A percentile compares a stretch with the other conserved stretches of the same genome.
Evolutionary conservation across 2,797 vertebrate genomes (phyloP).

Genomic region (Parauchenoglanis punctatus): DNA sequence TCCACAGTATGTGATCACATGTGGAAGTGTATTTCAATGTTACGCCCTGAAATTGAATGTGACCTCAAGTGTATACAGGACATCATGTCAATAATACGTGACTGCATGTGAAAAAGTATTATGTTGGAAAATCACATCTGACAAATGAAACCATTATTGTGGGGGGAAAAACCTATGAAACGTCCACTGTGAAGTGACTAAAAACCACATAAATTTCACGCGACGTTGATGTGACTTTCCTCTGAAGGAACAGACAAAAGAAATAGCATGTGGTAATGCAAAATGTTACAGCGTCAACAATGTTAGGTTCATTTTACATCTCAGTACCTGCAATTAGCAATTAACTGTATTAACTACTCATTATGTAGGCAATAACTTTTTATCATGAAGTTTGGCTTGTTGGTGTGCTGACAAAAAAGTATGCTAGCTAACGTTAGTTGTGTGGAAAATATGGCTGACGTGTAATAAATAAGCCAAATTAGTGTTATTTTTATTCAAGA

Average conservation of each 20-base stretch:
- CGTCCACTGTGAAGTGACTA: neutral
- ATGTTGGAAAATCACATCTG: neutral
- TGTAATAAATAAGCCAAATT: neutral
- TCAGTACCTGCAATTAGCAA: neutral
- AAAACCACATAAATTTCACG: neutral
- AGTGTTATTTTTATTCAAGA: neutral
- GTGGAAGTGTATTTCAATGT: neutral
- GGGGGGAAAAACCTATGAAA: neutral
- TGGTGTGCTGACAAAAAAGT: neutral
- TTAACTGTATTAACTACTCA: neutral
- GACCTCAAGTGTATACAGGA: neutral
- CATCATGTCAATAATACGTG: neutral
- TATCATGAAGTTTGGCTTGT: neutral
- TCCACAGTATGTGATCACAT: neutral
- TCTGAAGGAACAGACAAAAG: neutral
- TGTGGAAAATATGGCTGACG: neutral
- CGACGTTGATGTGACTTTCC: neutral
- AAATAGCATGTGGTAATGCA: neutral
- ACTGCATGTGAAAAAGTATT: neutral
- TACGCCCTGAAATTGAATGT: neutral
- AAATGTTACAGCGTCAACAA: neutral
- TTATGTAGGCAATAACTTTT: neutral
- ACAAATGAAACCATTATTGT: neutral
- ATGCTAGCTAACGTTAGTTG: neutral
- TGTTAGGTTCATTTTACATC: neutral